Base-by-base conservation (phyloP, 2,888 invertebrate species). In the Cheilosia pagana region DNA sequence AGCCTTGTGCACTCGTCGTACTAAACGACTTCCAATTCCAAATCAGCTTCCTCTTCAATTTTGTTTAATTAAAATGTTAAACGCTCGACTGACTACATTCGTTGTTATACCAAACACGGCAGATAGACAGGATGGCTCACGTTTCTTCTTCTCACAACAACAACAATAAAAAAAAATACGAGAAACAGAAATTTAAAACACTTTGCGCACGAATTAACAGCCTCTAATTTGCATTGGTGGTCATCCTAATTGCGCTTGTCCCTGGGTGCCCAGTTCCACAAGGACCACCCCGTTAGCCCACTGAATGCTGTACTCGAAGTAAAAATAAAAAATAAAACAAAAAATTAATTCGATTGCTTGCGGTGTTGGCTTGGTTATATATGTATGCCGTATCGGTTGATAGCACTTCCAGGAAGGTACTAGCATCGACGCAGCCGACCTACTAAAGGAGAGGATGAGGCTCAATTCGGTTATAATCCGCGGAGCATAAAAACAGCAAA, bases 131-230 rank as follows among this genome's bases (percentile, higher is more conserved):
- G 74, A 57, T 68, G 50, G 41, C 50, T 19, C 45, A 70, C 62
- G 45, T 62, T 60, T 68, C 62, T 21, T 65, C 28, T 57, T 70
- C 21, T 59, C 57, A 55, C n/a, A 68, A 65, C 52, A 43, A 70
- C n/a, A 70, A 31, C 65, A 59, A 4, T 25, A 63, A 67, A 53
- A 10, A 72, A 65, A 25, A 55, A 53, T 8, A 45, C 48, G 50
- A 55, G 41, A 25, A 53, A 65, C 57, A 45, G 41, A 39, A 57
- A 75, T 55, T 71, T 85, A 85, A 85, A 85, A 85, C 85, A 85
- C 81, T 85, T 85, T 85, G 81, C 85, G 81, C 85, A 85, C 81
- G 85, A 85, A 85, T 85, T 85, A 85, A 85, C 85, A 75, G 85
- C 81, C 81, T 85, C 85, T 81, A 85, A 85, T 85, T 85, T 85